Evolutionary conservation across 2,888 invertebrate species (phyloP).

Genomic region (Dasypogon diadema): DNA sequence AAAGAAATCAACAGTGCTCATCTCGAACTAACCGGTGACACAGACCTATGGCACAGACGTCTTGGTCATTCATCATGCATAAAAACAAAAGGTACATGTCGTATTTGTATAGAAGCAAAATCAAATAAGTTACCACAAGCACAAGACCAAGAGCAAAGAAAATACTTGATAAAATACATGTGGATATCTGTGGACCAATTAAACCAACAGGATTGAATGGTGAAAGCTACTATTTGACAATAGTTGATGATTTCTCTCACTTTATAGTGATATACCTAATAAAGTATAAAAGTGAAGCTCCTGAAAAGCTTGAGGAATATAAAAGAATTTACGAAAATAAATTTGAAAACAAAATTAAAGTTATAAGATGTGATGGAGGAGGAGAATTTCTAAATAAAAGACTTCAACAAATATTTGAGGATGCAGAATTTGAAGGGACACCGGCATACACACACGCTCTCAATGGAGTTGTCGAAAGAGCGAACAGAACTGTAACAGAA

Average conservation of each 20-base stretch:
- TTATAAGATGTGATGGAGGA: neutral
- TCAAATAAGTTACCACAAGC: too few relatives aligned
- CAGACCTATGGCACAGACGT: too few relatives aligned
- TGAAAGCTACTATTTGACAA: constrained; percentile 12
- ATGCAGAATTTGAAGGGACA: too few relatives aligned
- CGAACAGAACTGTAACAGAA: too few relatives aligned
- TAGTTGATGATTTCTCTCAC: constrained; percentile 29
- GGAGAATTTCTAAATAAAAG: neutral
- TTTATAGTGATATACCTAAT: constrained; percentile 9
- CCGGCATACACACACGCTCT: too few relatives aligned
- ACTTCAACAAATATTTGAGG: neutral
- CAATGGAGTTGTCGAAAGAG: too few relatives aligned
- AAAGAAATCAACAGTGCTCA: too few relatives aligned
- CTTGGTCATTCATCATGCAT: too few relatives aligned
- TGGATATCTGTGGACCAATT: constrained; percentile 32
- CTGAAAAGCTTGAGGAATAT: neutral
- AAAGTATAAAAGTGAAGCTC: neutral
- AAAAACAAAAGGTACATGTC: too few relatives aligned
- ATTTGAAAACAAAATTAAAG: neutral
- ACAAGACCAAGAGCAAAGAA: neutral
- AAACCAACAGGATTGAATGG: neutral
- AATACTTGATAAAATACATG: constrained; percentile 35
- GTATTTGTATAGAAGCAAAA: too few relatives aligned
- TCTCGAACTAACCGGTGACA: too few relatives aligned
- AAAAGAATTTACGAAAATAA: neutral